These are phyloP conservation scores for Actinia tenebrosa DNA, from an alignment of 64 coral and sea anemone species.

Conservation along the genomic window DNA sequence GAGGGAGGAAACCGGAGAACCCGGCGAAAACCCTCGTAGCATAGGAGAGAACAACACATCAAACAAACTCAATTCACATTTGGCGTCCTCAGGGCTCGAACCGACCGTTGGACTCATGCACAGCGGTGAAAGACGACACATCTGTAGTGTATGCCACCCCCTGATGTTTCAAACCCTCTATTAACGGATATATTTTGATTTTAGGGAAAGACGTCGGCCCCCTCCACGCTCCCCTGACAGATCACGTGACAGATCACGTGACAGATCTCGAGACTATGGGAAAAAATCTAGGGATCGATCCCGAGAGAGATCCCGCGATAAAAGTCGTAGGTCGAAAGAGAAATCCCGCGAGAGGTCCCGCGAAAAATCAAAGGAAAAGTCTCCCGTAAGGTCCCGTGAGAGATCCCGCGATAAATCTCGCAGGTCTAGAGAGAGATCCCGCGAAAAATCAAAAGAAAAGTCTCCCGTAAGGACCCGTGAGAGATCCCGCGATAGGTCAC, in stretches of 20 bases:
- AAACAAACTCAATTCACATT: too few species aligned
- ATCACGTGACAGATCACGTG: constrained; percentile 61
- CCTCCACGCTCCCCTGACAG: constrained; percentile 43
- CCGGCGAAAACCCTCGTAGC: too few species aligned
- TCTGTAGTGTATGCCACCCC: too few species aligned
- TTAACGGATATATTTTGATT: not conserved
- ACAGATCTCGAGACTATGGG: constrained; percentile 50
- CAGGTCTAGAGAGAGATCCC: constrained; percentile 40
- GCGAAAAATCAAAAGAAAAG: constrained; percentile 53
- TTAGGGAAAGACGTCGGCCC: constrained; percentile 18
- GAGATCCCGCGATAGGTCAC: constrained; percentile 34
- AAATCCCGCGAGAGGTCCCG: not conserved
- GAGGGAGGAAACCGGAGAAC: too few species aligned
- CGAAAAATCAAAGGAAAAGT: constrained; percentile 22
- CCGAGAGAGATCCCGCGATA: not conserved
- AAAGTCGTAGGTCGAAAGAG: not conserved
- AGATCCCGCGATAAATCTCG: constrained; percentile 41
- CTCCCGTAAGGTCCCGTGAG: not conserved
- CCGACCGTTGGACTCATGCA: too few species aligned
- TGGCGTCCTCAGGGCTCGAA: too few species aligned
- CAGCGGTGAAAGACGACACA: too few species aligned
- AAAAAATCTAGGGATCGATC: too few species aligned
- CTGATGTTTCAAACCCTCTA: too few species aligned
- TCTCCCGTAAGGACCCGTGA: constrained; percentile 26
- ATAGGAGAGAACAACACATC: too few species aligned